Percentiles rank a stretch among this genome's conserved stretches.
Evolutionary conservation across 2,888 invertebrate species (phyloP).

Genomic region (Calameuta idolon): DNA sequence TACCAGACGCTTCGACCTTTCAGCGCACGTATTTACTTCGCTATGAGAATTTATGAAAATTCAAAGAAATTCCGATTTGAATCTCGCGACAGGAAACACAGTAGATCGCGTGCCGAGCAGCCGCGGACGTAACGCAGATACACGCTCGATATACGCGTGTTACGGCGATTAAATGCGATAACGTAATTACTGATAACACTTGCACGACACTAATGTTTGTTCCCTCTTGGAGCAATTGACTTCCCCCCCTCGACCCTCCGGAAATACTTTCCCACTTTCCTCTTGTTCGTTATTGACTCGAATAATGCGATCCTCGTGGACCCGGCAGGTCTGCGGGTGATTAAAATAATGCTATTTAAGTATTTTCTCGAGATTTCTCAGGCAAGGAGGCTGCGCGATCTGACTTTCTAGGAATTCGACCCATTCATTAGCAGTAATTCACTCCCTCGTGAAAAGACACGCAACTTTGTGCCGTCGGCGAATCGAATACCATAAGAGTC

Average conservation of each 20-base stretch:
- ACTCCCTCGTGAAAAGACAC: not conserved
- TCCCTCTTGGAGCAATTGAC: slow-evolving; percentile 24
- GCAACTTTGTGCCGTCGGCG: not conserved
- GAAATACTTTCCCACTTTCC: not conserved
- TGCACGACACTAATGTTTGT: slow-evolving; percentile 44
- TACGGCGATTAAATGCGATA: slow-evolving; percentile 57
- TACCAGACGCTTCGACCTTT: no score
- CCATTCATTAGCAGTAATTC: not conserved
- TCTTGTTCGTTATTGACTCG: not conserved
- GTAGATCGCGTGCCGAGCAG: slow-evolving; percentile 46
- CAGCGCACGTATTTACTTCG: not conserved
- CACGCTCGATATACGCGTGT: slow-evolving; percentile 55
- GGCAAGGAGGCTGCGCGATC: not conserved
- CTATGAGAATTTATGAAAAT: not conserved
- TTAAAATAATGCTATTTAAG: not conserved
- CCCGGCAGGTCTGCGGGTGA: not conserved
- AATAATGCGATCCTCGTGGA: not conserved
- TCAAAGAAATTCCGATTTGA: slow-evolving; percentile 15
- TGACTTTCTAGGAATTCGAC: not conserved
- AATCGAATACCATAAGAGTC: not conserved
- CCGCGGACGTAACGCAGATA: slow-evolving; percentile 59
- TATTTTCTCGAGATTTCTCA: not conserved
- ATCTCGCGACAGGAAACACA: slow-evolving; percentile 15
- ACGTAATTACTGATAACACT: slow-evolving; percentile 62
- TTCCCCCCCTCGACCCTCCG: no score